Conservation (phyloP, 2,888 invertebrate genomes). For the Apodemia duryi region DNA sequence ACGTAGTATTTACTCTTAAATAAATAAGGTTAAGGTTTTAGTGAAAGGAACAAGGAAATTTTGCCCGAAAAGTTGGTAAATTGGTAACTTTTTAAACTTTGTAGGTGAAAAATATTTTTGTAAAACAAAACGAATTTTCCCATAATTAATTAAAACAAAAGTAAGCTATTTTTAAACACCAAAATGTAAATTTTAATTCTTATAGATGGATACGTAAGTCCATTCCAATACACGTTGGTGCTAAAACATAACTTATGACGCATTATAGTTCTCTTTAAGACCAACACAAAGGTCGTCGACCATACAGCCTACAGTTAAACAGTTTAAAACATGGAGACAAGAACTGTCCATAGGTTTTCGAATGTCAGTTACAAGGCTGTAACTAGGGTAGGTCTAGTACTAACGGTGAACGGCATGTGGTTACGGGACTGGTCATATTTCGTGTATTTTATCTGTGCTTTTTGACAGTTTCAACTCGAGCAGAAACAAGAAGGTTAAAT, state of each 20-base stretch:
- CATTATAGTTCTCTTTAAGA: not conserved
- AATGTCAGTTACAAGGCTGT: not conserved
- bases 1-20: too few relatives aligned
- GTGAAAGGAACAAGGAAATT: too few relatives aligned
- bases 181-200: not conserved
- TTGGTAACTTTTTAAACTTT: too few relatives aligned
- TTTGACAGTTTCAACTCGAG: constrained; percentile 7
- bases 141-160: too few relatives aligned
- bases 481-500: not conserved
- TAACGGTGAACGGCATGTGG: constrained; percentile 28
- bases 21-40: too few relatives aligned
- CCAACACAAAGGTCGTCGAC: not conserved
- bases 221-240: not conserved
- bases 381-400: constrained; percentile 10
- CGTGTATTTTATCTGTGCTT: constrained; percentile 26
- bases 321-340: constrained; percentile 7
- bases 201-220: not conserved
- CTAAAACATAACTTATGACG: not conserved
- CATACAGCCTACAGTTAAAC: constrained; percentile 1
- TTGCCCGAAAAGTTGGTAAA: too few relatives aligned
- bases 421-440: constrained; percentile 31
- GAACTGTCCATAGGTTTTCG: not conserved
- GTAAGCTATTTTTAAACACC: too few relatives aligned
- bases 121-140: too few relatives aligned
- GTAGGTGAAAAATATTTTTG: too few relatives aligned